Conservation (phyloP, 2,888 invertebrate genomes). For the Drosophila borealis region DNA sequence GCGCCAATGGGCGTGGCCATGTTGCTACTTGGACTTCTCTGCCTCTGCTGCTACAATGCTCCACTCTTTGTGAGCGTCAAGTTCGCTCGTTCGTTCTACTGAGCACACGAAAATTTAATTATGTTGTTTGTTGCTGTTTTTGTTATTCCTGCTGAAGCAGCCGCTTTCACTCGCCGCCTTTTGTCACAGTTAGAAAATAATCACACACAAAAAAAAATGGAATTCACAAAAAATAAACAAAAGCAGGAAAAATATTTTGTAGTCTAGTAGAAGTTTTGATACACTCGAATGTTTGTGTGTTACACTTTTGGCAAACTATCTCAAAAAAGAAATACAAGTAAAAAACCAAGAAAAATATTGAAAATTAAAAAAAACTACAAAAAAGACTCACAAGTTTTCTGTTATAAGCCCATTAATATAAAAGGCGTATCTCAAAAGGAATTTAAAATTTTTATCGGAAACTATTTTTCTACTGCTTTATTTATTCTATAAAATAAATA, state of each 20-base stretch:
- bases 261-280: conserved; percentile 3
- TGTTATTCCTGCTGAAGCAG: conserved; percentile 24
- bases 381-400: no score
- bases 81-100: conserved; percentile 63
- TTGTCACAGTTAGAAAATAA: conserved; percentile 60
- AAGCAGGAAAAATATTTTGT: neutral
- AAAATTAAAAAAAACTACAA: no score
- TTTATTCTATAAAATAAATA: no score
- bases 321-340: no score
- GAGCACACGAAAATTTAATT: conserved; percentile 73
- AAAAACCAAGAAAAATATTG: no score
- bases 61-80: conserved; percentile 48
- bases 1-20: conserved; percentile 6
- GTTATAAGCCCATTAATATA: no score
- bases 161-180: conserved; percentile 54
- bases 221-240: neutral
- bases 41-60: neutral
- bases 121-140: conserved; percentile 46
- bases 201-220: conserved; percentile 16
- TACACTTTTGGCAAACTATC: no score
- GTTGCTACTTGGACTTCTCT: neutral
- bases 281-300: conserved; percentile 11
- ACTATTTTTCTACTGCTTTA: no score
- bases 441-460: no score
- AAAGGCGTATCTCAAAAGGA: no score